Percentiles rank a stretch among this genome's conserved stretches.
These are phyloP conservation scores for Chanos chanos DNA, from an alignment of 2,797 vertebrate genomes.

Conservation along the genomic window DNA sequence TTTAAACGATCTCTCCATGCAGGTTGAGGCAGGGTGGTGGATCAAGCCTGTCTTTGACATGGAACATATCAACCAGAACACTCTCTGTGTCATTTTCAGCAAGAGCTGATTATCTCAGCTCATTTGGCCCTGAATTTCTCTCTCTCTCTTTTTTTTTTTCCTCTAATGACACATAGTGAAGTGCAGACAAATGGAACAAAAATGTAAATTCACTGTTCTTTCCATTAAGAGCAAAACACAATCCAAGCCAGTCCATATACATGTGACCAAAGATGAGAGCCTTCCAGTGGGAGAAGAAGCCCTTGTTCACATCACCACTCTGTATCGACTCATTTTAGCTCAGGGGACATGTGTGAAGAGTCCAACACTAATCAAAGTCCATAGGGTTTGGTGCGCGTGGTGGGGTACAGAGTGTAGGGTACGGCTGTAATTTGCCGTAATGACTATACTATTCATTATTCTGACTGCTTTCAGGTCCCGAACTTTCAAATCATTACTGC, in stretches of 20 bases:
- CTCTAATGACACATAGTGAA: not conserved
- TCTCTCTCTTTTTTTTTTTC: no score
- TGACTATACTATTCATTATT: conserved; percentile 53
- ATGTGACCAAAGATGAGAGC: no score
- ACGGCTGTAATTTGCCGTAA: conserved; percentile 32
- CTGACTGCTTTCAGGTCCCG: conserved; percentile 50
- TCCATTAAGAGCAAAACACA: no score
- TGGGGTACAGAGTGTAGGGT: no score
- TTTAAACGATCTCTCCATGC: not conserved
- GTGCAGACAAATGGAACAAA: not conserved
- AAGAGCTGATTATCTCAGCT: not conserved
- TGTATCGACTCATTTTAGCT: conserved; percentile 8
- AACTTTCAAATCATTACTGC: conserved; percentile 53
- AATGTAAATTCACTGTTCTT: not conserved
- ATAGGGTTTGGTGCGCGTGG: no score
- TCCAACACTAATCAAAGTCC: conserved; percentile 11
- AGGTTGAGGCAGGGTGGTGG: not conserved
- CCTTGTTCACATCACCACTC: conserved; percentile 3
- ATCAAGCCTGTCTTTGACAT: no score
- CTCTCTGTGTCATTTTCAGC: not conserved
- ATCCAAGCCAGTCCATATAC: no score
- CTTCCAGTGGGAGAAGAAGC: not conserved
- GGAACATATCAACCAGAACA: not conserved
- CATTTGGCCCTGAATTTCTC: not conserved
- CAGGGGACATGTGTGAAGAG: not conserved